These are phyloP conservation scores for Sarcophaga peregrina DNA, from an alignment of 1,140 invertebrate species.

Conservation along the genomic window DNA sequence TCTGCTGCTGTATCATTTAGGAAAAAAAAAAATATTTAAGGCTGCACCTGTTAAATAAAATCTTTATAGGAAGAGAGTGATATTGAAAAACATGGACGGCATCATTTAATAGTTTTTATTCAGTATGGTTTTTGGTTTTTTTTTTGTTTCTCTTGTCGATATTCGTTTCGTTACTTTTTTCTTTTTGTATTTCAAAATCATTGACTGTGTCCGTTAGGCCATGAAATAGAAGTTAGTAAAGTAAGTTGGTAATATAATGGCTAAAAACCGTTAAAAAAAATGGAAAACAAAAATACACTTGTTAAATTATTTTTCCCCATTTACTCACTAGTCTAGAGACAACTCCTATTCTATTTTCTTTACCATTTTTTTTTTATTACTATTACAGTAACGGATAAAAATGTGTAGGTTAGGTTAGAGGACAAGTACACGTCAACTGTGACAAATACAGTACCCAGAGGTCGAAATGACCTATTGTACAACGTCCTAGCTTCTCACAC, in stretches of 20 bases:
- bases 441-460: too few relatives aligned
- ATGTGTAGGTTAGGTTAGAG: too few relatives aligned
- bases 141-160: not conserved
- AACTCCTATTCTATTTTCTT: not conserved
- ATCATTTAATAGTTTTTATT: not conserved
- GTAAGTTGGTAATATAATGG: not conserved
- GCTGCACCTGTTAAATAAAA: slow-evolving; percentile 22
- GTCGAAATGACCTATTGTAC: too few relatives aligned
- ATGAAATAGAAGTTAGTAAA: not conserved
- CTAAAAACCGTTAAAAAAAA: not conserved
- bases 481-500: too few relatives aligned
- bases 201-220: not conserved
- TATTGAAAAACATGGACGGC: slow-evolving; percentile 2
- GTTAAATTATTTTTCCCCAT: not conserved
- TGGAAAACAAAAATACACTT: not conserved
- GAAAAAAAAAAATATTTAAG: not conserved
- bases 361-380: not conserved
- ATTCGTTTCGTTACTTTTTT: not conserved
- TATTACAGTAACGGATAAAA: too few relatives aligned
- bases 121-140: not conserved
- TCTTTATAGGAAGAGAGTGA: not conserved
- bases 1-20: not conserved
- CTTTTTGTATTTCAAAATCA: not conserved
- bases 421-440: too few relatives aligned
- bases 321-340: too few relatives aligned